These are phyloP conservation scores for Intellagama lesueurii DNA, from an alignment of 2,797 vertebrate species.

Conservation along the genomic window DNA sequence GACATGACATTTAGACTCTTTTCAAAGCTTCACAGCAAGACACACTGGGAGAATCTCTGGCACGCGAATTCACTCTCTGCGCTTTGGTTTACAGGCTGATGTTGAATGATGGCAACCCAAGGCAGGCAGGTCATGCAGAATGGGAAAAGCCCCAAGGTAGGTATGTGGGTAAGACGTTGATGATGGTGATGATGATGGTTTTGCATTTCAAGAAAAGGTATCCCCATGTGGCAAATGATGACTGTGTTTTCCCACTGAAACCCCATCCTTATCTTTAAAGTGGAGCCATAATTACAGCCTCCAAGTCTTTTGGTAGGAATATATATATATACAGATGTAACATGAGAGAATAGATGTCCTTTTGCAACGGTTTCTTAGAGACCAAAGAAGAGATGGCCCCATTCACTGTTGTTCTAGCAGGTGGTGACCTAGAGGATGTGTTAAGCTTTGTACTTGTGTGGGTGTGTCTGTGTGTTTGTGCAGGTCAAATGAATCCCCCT, in stretches of 20 bases:
- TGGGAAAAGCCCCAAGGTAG: slow-evolving; percentile 70
- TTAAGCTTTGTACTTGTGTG: no score
- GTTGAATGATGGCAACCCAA: slow-evolving; percentile 60
- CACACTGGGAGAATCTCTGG: neutral
- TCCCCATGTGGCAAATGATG: accelerated
- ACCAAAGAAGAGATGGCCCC: no score
- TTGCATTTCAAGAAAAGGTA: neutral
- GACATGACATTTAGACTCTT: neutral
- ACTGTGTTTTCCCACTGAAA: accelerated
- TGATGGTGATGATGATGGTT: no score
- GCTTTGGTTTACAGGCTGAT: slow-evolving; percentile 65
- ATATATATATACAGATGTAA: neutral
- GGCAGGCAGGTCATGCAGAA: slow-evolving; percentile 64
- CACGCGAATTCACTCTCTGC: neutral
- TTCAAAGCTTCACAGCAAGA: neutral
- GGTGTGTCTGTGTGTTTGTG: no score
- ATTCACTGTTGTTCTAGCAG: neutral
- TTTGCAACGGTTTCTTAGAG: neutral
- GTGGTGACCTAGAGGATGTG: neutral
- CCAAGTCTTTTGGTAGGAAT: neutral
- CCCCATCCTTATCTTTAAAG: neutral
- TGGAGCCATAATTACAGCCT: neutral
- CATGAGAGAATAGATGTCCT: neutral
- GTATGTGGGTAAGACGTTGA: neutral
- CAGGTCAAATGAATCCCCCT: neutral